Base-by-base conservation (phyloP, 1,140 invertebrate genomes). In the Linepithema humile region DNA sequence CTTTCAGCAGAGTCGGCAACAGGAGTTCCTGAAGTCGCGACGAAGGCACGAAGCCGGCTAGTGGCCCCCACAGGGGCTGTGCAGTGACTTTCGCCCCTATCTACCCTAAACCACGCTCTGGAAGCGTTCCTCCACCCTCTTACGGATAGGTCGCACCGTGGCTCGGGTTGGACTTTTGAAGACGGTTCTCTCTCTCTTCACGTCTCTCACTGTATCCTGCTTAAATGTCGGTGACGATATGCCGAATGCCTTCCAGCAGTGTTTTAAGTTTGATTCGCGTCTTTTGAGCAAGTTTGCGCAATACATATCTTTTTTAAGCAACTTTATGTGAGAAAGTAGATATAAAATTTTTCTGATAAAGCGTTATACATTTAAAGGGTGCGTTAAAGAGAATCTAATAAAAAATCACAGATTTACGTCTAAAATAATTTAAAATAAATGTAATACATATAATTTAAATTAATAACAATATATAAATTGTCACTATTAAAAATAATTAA, bases 51-150 rank as follows among this genome's bases (percentile, higher is more conserved):
- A 88, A 91, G 90, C 84, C 88, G 60, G 87, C 89, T 93, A 93
- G 93, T 93, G 91, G 92, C 91, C 92, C 93, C 93, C 93, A 91
- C 80, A 93, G 93, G 93, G 89, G 93, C 92, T 93, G 90, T 93
- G 91, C 90, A 85, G 90, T 91, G 91, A 92, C 92, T 93, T 92
- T 91, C 90, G 89, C 91, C 89, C 88, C 88, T 89, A 89, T 89
- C 88, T 89, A 89, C 87, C 82, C 87, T 89, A 89, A 89, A 89
- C 87, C 87, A 85, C 82, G 82, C 75, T 88, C 88, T 78, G 60
- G 73, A 82, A 87, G 82, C 83, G 70, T 82, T 70, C 60, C 85
- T 75, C 57, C 82, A 43, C 78, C 70, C 72, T 77, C 74, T 55
- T 60, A 77, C 83, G 10, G 78, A 59, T 62, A 72, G 86, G 85